phyloP scores from a whole-genome alignment of 2,797 vertebrate genomes.

The Myotis pilosus region DNA sequence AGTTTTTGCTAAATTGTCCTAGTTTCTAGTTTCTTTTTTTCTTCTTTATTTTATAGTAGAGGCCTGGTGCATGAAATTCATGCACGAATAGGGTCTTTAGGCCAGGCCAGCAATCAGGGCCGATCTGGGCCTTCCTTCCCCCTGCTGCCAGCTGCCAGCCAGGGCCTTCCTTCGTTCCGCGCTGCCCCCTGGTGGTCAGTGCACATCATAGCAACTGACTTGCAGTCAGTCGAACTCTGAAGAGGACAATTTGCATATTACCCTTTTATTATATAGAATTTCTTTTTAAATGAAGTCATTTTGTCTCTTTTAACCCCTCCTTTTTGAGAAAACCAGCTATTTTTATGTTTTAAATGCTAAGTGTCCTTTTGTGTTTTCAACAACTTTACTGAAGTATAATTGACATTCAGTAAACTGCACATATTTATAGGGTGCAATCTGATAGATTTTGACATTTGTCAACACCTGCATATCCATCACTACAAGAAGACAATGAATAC shows the following conservation, averaged over 20 bases:
- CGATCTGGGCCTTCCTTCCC: too few species aligned
- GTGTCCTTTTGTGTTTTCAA: not conserved
- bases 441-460: not conserved
- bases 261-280: not conserved
- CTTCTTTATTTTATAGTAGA: not conserved
- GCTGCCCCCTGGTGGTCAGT: too few species aligned
- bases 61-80: too few species aligned
- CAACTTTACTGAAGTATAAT: not conserved
- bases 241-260: too few species aligned
- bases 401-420: not conserved
- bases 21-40: slow-evolving; percentile 39
- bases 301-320: not conserved
- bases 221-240: too few species aligned
- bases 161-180: too few species aligned
- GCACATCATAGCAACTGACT: too few species aligned
- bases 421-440: not conserved
- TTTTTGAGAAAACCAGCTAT: not conserved
- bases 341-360: not conserved
- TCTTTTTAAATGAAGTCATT: not conserved
- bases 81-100: too few species aligned
- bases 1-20: slow-evolving; percentile 13
- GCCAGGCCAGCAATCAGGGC: too few species aligned
- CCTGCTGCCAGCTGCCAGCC: too few species aligned
- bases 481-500: not conserved
- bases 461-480: not conserved